Conservation (phyloP, 2,113 vertebrate genomes). For the Lophochroa leadbeateri region DNA sequence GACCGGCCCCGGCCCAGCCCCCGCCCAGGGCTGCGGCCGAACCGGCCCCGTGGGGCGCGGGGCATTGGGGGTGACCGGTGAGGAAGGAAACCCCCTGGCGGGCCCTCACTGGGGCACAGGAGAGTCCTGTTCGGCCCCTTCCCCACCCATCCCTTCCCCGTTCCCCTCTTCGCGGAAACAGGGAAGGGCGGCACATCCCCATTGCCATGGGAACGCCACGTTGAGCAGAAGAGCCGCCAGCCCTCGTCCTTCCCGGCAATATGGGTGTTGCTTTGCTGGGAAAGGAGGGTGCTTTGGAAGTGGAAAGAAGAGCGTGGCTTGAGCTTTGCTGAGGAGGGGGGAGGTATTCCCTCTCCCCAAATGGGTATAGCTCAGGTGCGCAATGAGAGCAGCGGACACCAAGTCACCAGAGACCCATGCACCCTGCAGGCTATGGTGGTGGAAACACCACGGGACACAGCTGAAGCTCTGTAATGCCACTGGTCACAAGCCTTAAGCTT, state of each 20-base stretch:
- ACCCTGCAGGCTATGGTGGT: rapidly evolving
- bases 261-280: background rate
- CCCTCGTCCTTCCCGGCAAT: background rate
- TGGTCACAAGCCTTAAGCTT: background rate
- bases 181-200: background rate
- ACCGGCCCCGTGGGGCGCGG: background rate
- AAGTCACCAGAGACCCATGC: background rate
- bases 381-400: rapidly evolving
- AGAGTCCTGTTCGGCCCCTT: background rate
- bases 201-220: background rate
- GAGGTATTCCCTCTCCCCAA: background rate
- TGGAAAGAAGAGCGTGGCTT: background rate
- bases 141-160: rapidly evolving
- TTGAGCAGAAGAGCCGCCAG: background rate
- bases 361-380: background rate
- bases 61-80: no score
- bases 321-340: background rate
- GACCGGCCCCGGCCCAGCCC: background rate
- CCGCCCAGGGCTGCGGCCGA: background rate
- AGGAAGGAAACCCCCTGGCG: no score
- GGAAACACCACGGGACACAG: background rate
- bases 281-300: background rate
- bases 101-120: background rate
- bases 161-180: background rate
- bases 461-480: background rate